Conservation (phyloP, 1,140 invertebrate species). For the Lordiphosa mommai region DNA sequence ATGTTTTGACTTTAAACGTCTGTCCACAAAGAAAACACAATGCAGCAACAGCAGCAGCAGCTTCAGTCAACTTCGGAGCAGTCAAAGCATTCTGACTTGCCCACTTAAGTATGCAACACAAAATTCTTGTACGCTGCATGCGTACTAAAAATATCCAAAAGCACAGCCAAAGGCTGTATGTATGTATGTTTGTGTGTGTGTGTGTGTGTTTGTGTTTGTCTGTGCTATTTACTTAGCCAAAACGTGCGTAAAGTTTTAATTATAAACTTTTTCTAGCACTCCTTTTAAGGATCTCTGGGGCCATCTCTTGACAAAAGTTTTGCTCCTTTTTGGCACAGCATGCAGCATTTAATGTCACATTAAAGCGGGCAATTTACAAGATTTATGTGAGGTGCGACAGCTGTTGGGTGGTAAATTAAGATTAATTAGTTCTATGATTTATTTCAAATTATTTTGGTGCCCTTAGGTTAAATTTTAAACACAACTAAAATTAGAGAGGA, state of each 20-base stretch:
- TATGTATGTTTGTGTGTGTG: constrained; percentile 9
- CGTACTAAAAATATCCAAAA: constrained; percentile 52
- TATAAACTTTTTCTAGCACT: constrained; percentile 62
- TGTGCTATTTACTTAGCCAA: constrained; percentile 70
- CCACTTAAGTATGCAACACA: constrained; percentile 72
- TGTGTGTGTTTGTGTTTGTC: constrained; percentile 20
- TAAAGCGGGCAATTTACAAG: constrained; percentile 42
- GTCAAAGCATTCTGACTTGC: background rate
- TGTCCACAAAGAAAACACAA: too few species aligned
- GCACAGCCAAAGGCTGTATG: constrained; percentile 24
- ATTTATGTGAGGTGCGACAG: constrained; percentile 36
- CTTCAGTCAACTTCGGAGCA: too few species aligned
- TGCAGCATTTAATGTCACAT: constrained; percentile 48
- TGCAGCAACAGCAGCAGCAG: too few species aligned
- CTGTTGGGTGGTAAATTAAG: constrained; percentile 34
- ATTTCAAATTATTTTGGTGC: constrained; percentile 19
- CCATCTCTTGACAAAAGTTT: constrained; percentile 1
- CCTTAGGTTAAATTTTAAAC: constrained; percentile 23
- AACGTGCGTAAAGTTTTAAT: constrained; percentile 76
- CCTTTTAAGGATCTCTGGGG: constrained; percentile 11
- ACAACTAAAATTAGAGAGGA: constrained; percentile 14
- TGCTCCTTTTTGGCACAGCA: background rate
- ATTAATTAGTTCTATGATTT: constrained; percentile 52
- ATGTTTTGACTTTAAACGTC: too few species aligned
- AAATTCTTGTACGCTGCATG: constrained; percentile 60